phyloP scores from a whole-genome alignment of 2,797 vertebrate species.

The Typhlichthys eigenmanni region DNA sequence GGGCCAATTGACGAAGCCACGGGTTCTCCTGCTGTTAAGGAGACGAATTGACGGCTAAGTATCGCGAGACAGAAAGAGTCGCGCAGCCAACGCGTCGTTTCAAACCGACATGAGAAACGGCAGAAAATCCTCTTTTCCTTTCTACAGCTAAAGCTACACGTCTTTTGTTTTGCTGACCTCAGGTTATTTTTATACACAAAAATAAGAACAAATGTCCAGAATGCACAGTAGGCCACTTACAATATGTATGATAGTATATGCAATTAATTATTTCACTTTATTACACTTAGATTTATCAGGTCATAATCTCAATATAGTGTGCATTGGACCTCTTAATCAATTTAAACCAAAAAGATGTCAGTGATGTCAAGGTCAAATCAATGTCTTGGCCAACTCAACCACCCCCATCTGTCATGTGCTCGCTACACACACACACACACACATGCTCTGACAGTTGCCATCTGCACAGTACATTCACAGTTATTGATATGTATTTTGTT shows the following conservation, averaged over 20 bases:
- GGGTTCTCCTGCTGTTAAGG: conserved; percentile 64
- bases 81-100: conserved; percentile 11
- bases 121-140: conserved; percentile 11
- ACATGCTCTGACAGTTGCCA: conserved; percentile 32
- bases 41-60: conserved; percentile 61
- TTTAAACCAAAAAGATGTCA: conserved; percentile 12
- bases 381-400: conserved; percentile 52
- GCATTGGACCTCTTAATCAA: conserved; percentile 7
- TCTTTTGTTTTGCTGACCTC: background rate
- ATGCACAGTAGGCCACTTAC: background rate
- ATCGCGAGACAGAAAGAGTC: conserved; percentile 58
- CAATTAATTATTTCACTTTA: too few species aligned
- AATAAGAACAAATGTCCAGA: background rate
- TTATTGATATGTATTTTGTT: conserved; percentile 23
- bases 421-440: conserved; percentile 17
- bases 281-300: background rate
- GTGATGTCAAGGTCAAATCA: conserved; percentile 68
- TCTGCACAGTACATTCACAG: conserved; percentile 40
- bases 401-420: conserved; percentile 64
- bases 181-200: background rate
- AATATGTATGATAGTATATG: too few species aligned
- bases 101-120: conserved; percentile 25
- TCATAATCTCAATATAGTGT: conserved; percentile 16
- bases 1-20: conserved; percentile 65
- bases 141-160: conserved; percentile 24